Base-by-base conservation (phyloP, 2,888 invertebrate genomes). In the Melieria picta region DNA sequence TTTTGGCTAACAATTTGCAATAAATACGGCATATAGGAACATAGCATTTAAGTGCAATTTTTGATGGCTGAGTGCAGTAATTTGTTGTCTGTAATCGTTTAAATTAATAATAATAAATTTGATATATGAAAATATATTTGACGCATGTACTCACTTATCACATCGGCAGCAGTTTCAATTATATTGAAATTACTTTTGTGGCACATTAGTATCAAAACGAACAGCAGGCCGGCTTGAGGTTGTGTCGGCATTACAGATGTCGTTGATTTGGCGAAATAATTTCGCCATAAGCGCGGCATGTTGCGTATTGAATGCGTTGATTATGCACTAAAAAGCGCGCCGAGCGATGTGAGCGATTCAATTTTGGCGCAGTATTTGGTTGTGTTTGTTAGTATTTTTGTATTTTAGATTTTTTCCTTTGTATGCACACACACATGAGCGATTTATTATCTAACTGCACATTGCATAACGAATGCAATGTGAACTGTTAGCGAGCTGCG, bases 101-200 rank as follows among this genome's bases (percentile, higher is more conserved):
- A 52, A 43, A 65, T 45, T 62, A 10, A 42, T 62, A 43, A 42
- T 60, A 16, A 30, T 60, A 30, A 30, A 30, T 30, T 30, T 30
- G 30, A 30, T 30, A 30, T 30, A 30, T 30, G 42, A 9, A 57
- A 7, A 30, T 30, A 30, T 30, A 50, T 11, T 56, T 10, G 43
- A 10, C 30, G 47, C 6, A 10, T 56, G 47, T 65, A 81, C 85
- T 84, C 78, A 85, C 86, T 83, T 75, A 84, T 78, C 7, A 84
- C 82, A 79, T 86, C 86, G 7, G 83, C 80, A 70, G 83, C 83
- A 52, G 80, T 83, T 76, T 85, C 84, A 72, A 83, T 79, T 65
- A 81, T 72, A 71, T 82, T 83, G 72, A 78, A 76, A 73, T 79
- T 76, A 77, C 80, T 81, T 77, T 78, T 80, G 72, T 83, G 83